Base-by-base conservation (phyloP, 1,140 invertebrate species). In the Tachypleus tridentatus region DNA sequence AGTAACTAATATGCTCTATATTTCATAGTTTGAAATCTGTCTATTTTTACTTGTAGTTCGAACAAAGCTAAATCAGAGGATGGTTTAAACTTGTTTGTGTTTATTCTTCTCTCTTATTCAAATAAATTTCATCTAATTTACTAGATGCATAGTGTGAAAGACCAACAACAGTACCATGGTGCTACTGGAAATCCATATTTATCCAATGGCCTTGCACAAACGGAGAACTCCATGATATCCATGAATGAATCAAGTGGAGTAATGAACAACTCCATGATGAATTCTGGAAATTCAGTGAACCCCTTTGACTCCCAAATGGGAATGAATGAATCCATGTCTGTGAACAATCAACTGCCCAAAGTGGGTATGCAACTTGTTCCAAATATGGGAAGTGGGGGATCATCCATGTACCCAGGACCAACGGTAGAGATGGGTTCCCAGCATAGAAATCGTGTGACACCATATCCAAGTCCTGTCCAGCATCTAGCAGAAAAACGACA, bases 391-490 rank as follows among this genome's bases (percentile, higher is more conserved):
- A n/a, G n/a, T n/a, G n/a, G n/a, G n/a, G n/a, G n/a, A n/a, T n/a
- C n/a, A n/a, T n/a, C n/a, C n/a, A 61, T 65, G 62, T 64, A 64
- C 51, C 58, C 63, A 59, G 61, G 60, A 57, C 59, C 54, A 47
- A 64, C 49, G 47, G 61, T 62, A 50, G n/a, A n/a, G n/a, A n/a
- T n/a, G n/a, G 61, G 58, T 51, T 58, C 56, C 29, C 67, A 63
- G 58, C 56, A 56, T 47, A 80, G 80, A 59, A 82, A 87, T 68
- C 79, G 89, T 72, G 80, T 88, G 76, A 80, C 87, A 49, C 89
- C 89, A 0, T 92, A 91, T 77, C n/a, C 88, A 3, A 83, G 82
- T 61, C 86, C 87, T 5, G 83, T 84, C 48, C 87, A 89, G 84
- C 86, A 91, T 72, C 87, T 89, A 83, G 81, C 83, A 50, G 87